Conservation (phyloP, 2,888 invertebrate genomes). For the Axea sp. region DNA sequence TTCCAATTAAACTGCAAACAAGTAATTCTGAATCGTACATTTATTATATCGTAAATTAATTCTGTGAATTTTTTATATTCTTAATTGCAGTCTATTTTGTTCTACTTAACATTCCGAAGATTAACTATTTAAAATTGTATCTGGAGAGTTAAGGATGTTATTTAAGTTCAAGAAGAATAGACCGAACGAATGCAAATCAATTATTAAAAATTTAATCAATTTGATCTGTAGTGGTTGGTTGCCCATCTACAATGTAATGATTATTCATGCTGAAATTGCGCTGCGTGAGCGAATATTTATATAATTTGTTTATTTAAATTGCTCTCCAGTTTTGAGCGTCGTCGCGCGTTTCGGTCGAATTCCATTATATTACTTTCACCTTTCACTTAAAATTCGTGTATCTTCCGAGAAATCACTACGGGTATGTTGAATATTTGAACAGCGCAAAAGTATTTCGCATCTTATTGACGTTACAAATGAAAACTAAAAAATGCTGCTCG, state of each 20-base stretch:
- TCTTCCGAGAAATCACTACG: constrained; percentile 50
- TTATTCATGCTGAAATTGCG: constrained; percentile 78
- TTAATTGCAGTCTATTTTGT: too few species aligned
- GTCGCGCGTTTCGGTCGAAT: constrained; percentile 72
- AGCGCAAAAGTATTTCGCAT: constrained; percentile 24
- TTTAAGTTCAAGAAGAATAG: constrained; percentile 51
- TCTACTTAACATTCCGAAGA: too few species aligned
- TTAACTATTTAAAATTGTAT: constrained; percentile 77
- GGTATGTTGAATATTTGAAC: constrained; percentile 54
- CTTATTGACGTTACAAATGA: constrained; percentile 53
- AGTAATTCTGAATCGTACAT: too few species aligned
- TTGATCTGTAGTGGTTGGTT: constrained; percentile 76
- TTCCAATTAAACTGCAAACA: too few species aligned
- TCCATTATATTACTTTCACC: constrained; percentile 78
- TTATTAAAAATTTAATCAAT: constrained; percentile 80
- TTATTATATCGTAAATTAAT: too few species aligned
- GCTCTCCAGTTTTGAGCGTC: constrained; percentile 67
- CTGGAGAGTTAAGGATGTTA: constrained; percentile 69
- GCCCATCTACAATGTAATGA: constrained; percentile 74
- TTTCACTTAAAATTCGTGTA: constrained; percentile 73
- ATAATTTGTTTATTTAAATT: constrained; percentile 79
- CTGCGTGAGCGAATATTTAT: constrained; percentile 78
- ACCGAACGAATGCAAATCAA: constrained; percentile 77
- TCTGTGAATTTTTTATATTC: too few species aligned
- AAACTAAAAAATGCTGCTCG: too few species aligned